Evolutionary conservation across 2,113 vertebrate species (phyloP).

Genomic region (Regulus satrapa): DNA sequence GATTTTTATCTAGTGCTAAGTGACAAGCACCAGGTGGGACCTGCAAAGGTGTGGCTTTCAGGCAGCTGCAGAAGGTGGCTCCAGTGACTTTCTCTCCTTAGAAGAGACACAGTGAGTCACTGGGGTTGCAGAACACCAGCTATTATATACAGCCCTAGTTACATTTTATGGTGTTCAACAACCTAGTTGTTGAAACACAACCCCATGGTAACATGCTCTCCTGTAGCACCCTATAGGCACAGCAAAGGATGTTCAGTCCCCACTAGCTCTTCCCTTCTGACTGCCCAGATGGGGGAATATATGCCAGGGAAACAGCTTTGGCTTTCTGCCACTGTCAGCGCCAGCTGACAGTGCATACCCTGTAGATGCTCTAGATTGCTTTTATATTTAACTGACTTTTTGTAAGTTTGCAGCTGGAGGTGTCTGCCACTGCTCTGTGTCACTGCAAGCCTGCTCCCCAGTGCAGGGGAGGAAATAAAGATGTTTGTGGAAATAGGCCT

Average conservation of each 20-base stretch:
- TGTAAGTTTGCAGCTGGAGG: not conserved
- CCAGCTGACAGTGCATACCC: not conserved
- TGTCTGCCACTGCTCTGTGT: not conserved
- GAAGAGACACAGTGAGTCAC: conserved; percentile 22
- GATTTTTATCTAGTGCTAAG: conserved; percentile 51
- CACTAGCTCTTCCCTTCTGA: not conserved
- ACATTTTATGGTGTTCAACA: not conserved
- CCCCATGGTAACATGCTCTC: not conserved
- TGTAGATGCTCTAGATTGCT: not conserved
- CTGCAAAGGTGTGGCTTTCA: conserved; percentile 3
- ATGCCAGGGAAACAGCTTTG: not conserved
- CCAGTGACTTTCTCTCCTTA: conserved; percentile 36
- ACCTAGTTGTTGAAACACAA: not conserved
- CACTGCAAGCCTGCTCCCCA: not conserved
- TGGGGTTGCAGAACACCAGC: conserved; percentile 31
- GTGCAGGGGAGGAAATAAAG: not conserved
- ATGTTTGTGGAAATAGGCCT: not conserved
- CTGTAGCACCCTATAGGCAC: not conserved
- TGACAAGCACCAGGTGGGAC: conserved; percentile 57
- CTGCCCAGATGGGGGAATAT: not conserved
- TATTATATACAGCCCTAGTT: not conserved
- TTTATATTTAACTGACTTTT: not conserved
- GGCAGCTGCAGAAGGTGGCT: conserved; percentile 12
- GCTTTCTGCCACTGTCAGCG: not conserved
- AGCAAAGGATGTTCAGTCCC: not conserved